These are phyloP conservation scores for Tonatia bakeri DNA, from an alignment of 2,113 vertebrate species.

Conservation along the genomic window DNA sequence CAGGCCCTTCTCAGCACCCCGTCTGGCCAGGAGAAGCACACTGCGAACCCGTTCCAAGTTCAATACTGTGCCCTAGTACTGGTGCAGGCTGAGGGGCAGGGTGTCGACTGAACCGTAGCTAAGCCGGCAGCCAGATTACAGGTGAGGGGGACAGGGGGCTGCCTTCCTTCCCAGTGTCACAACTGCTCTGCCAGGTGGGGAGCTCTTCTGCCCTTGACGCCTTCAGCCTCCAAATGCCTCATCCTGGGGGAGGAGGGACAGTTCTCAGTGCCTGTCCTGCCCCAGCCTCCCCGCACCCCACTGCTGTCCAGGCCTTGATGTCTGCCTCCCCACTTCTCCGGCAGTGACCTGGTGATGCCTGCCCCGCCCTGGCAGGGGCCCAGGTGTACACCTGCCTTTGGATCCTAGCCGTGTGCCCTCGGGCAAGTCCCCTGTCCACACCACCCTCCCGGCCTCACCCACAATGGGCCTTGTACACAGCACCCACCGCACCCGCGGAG, in stretches of 20 bases:
- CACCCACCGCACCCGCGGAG: accelerated
- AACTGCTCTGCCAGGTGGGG: background rate
- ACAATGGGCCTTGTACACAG: background rate
- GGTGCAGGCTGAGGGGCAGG: background rate
- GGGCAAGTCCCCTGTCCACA: background rate
- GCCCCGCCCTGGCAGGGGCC: background rate
- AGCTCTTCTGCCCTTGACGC: background rate
- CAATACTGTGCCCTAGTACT: background rate
- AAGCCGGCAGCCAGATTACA: background rate
- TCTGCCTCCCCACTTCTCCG: background rate
- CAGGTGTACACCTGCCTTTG: background rate
- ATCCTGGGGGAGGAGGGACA: background rate
- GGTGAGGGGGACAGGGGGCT: background rate
- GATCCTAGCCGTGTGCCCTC: background rate
- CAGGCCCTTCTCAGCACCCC: background rate
- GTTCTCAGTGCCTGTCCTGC: background rate
- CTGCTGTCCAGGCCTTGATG: background rate
- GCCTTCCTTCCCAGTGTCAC: background rate
- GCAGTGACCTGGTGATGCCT: background rate
- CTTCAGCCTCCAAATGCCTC: background rate
- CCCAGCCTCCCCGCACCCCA: background rate
- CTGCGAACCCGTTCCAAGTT: background rate
- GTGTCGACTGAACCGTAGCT: background rate
- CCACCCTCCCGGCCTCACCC: background rate
- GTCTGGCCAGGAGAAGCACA: background rate